Percentiles rank a stretch among this genome's conserved stretches.
These are phyloP conservation scores for Thunnus thynnus DNA, from an alignment of 2,113 vertebrate species.

Conservation along the genomic window DNA sequence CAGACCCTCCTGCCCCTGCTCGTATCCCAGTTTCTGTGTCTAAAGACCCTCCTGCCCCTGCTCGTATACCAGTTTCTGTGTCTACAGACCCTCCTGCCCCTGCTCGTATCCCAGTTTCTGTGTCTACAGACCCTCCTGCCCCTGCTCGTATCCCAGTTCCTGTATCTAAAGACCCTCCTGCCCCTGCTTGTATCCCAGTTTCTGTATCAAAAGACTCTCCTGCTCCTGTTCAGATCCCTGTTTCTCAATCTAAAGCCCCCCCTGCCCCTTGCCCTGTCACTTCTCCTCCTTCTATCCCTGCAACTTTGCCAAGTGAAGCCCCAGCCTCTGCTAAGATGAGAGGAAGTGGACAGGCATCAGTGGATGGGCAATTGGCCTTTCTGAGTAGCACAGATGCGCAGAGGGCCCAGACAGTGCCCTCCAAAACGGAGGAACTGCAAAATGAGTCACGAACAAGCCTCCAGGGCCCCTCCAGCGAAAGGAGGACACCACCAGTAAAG, in stretches of 20 bases:
- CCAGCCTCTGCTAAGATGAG: conserved; percentile 78
- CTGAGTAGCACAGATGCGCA: conserved; percentile 36
- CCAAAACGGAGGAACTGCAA: conserved; percentile 60
- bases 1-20: not conserved
- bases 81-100: not conserved
- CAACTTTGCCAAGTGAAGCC: conserved; percentile 29
- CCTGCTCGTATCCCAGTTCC: conserved; percentile 2
- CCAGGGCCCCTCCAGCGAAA: conserved; percentile 88
- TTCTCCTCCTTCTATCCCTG: conserved; percentile 33
- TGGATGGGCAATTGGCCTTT: conserved; percentile 42
- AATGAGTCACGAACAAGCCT: conserved; percentile 60
- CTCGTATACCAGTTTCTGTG: not conserved
- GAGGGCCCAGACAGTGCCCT: not conserved
- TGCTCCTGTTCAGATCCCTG: not conserved
- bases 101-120: not conserved
- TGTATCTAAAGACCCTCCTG: not conserved
- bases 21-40: not conserved
- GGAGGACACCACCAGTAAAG: conserved; percentile 86
- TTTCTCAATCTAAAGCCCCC: not conserved
- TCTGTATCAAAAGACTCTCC: conserved; percentile 27
- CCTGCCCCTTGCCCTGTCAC: conserved; percentile 14
- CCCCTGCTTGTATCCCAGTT: conserved; percentile 14
- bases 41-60: not conserved
- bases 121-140: not conserved
- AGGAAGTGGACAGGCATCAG: conserved; percentile 41